Conservation (phyloP, 2,797 vertebrate genomes). For the Naso thynnoides region DNA sequence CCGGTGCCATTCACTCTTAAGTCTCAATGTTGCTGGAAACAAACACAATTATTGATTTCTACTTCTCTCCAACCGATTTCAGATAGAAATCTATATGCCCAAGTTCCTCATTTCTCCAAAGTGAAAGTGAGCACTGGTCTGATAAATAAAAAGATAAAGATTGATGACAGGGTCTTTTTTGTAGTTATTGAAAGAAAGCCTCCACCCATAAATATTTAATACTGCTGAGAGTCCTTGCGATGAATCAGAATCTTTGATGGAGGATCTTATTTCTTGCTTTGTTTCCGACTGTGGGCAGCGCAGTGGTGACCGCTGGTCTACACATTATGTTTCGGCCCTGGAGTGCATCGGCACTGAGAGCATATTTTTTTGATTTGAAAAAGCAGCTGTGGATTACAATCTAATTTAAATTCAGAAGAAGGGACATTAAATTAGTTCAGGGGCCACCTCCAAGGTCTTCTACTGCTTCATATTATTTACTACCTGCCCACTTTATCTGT, state of each 20-base stretch:
- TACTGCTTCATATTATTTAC: conserved; percentile 73
- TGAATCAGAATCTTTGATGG: conserved; percentile 68
- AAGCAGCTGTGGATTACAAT: conserved; percentile 70
- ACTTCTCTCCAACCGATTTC: conserved; percentile 74
- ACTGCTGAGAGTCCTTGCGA: conserved; percentile 56
- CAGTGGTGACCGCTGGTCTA: conserved; percentile 33
- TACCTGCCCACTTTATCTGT: conserved; percentile 76
- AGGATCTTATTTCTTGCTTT: conserved; percentile 67
- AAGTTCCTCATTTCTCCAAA: conserved; percentile 75
- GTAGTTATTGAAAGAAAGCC: conserved; percentile 73
- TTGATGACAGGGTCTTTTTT: conserved; percentile 73
- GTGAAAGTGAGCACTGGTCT: conserved; percentile 67
- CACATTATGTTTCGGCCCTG: background rate
- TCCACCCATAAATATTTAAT: conserved; percentile 80
- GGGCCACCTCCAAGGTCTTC: conserved; percentile 77
- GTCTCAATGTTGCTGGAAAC: conserved; percentile 65
- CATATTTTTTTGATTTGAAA: conserved; percentile 67
- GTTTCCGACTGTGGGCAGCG: conserved; percentile 45
- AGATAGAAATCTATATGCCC: conserved; percentile 80
- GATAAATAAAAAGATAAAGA: conserved; percentile 71
- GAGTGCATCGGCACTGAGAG: conserved; percentile 25
- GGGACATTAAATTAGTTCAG: conserved; percentile 76
- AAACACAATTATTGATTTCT: conserved; percentile 75
- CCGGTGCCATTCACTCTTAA: conserved; percentile 61
- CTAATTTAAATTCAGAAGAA: conserved; percentile 76